Percentiles rank a stretch among this genome's conserved stretches.
phyloP scores from a whole-genome alignment of 2,113 vertebrate species.

The Poeciliopsis retropinna region DNA sequence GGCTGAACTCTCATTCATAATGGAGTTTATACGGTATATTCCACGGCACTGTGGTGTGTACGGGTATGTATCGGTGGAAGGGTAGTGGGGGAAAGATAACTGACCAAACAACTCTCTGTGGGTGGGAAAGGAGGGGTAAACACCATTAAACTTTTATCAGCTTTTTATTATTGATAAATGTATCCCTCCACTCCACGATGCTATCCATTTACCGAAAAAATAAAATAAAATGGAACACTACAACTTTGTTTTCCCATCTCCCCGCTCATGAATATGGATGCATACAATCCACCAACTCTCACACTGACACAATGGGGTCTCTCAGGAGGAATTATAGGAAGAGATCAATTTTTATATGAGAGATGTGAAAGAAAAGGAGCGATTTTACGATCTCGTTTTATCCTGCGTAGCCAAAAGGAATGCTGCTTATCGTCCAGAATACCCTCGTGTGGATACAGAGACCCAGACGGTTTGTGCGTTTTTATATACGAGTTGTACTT shows the following conservation, averaged over 20 bases:
- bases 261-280: constrained; percentile 59
- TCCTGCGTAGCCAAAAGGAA: constrained; percentile 21
- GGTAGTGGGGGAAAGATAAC: constrained; percentile 18
- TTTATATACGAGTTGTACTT: constrained; percentile 22
- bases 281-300: background rate
- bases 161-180: constrained; percentile 60
- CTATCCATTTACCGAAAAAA: constrained; percentile 13
- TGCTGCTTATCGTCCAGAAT: background rate
- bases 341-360: constrained; percentile 50
- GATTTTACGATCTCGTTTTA: constrained; percentile 18
- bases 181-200: constrained; percentile 21
- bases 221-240: background rate
- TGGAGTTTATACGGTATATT: constrained; percentile 7
- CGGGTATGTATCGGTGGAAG: background rate
- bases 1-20: constrained; percentile 1
- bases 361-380: constrained; percentile 28
- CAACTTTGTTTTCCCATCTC: constrained; percentile 28
- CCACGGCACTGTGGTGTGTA: background rate
- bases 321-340: constrained; percentile 5
- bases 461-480: background rate
- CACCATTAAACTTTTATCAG: constrained; percentile 55
- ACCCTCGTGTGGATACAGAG: constrained; percentile 11
- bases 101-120: constrained; percentile 25
- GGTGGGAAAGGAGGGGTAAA: constrained; percentile 23
- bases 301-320: constrained; percentile 34